These are phyloP conservation scores for Ophion ventricosus DNA, from an alignment of 2,888 invertebrate species.

Conservation along the genomic window DNA sequence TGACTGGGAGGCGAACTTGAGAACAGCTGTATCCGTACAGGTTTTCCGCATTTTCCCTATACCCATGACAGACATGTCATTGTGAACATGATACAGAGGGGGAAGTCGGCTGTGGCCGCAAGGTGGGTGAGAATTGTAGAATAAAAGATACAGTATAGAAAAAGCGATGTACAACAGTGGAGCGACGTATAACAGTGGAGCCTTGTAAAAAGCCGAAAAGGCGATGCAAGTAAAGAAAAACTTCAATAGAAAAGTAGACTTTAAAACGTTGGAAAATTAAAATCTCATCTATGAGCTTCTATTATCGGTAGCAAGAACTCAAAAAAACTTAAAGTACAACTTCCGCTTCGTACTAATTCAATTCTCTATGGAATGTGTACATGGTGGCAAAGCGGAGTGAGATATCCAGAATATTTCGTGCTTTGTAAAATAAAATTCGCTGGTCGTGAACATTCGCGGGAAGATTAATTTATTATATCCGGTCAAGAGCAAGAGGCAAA, in stretches of 20 bases:
- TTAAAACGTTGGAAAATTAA: slow-evolving; percentile 54
- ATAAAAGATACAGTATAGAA: too few species aligned
- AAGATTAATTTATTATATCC: slow-evolving; percentile 59
- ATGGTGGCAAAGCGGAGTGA: slow-evolving; percentile 2
- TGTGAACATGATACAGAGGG: too few species aligned
- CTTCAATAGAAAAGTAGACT: slow-evolving; percentile 20
- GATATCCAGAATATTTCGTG: slow-evolving; percentile 18
- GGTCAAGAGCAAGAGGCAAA: slow-evolving; percentile 3
- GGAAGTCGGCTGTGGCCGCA: too few species aligned
- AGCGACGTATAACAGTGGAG: too few species aligned
- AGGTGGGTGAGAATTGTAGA: too few species aligned
- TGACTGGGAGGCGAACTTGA: too few species aligned
- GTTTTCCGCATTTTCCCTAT: too few species aligned
- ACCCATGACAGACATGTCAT: too few species aligned
- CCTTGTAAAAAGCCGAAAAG: too few species aligned
- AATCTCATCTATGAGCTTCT: slow-evolving; percentile 54
- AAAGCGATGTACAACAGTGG: too few species aligned
- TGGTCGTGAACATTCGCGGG: slow-evolving; percentile 59
- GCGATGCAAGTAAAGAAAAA: too few species aligned
- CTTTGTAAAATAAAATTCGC: slow-evolving; percentile 65
- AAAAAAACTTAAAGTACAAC: slow-evolving; percentile 67
- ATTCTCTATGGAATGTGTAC: slow-evolving; percentile 20
- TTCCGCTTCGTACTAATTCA: slow-evolving; percentile 47
- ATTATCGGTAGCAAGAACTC: slow-evolving; percentile 63
- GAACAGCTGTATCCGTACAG: too few species aligned